Conservation (phyloP, 2,797 vertebrate genomes). For the Simalia tracyae region DNA sequence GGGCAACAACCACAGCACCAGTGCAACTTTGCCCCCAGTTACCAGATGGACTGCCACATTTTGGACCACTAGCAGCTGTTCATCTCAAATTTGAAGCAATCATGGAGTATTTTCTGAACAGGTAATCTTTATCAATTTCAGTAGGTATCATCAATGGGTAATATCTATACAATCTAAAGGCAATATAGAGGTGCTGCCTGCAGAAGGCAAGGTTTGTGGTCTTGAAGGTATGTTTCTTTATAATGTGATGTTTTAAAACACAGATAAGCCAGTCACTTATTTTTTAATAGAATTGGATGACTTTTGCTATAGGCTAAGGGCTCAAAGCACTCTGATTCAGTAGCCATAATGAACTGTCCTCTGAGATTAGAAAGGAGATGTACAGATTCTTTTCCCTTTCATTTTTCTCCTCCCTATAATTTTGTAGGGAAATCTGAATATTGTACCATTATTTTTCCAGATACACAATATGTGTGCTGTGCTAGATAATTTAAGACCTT, state of each 20-base stretch:
- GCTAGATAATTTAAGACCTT: too few species aligned
- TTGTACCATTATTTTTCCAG: too few species aligned
- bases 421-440: too few species aligned
- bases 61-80: not conserved
- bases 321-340: too few species aligned
- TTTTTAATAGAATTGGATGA: not conserved
- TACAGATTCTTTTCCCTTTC: too few species aligned
- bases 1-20: not conserved
- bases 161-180: not conserved
- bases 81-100: not conserved
- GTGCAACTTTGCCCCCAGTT: not conserved
- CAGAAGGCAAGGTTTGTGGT: not conserved
- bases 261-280: not conserved
- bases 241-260: not conserved
- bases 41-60: not conserved
- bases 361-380: too few species aligned
- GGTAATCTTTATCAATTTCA: not conserved
- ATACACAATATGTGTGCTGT: too few species aligned
- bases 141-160: not conserved
- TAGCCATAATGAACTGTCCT: too few species aligned
- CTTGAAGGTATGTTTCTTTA: not conserved
- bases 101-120: not conserved
- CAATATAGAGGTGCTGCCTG: not conserved
- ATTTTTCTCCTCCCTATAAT: too few species aligned
- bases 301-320: not conserved